Evolutionary conservation across 2,888 invertebrate genomes (phyloP).

Genomic region (Spicauda simplicius): DNA sequence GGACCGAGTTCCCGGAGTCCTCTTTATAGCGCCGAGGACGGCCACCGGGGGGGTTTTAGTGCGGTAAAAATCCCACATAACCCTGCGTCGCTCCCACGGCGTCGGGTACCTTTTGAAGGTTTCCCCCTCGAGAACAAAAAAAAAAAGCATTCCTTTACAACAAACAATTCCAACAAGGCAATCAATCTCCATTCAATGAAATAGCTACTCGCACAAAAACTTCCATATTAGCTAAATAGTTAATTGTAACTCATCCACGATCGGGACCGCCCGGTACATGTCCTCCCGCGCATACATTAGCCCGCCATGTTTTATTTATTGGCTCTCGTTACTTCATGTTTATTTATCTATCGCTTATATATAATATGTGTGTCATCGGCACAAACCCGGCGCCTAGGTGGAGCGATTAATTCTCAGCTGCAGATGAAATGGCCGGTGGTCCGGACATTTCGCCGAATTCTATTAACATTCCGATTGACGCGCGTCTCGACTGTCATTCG

Average conservation of each 20-base stretch:
- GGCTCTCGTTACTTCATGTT: constrained; percentile 31
- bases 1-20: too few species aligned
- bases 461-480: constrained; percentile 18
- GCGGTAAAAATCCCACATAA: too few species aligned
- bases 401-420: constrained; percentile 19
- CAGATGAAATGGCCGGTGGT: constrained; percentile 16
- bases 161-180: neutral
- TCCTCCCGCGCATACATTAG: constrained; percentile 29
- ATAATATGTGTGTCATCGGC: constrained; percentile 34
- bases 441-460: constrained; percentile 23
- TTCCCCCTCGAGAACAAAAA: too few species aligned
- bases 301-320: constrained; percentile 28
- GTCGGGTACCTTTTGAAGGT: too few species aligned
- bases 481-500: constrained; percentile 7
- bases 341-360: constrained; percentile 26
- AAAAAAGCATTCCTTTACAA: neutral
- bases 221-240: constrained; percentile 33
- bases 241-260: constrained; percentile 26
- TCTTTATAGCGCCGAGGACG: too few species aligned
- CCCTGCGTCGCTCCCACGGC: too few species aligned
- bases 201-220: constrained; percentile 23
- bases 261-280: constrained; percentile 6
- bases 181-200: constrained; percentile 9
- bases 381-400: constrained; percentile 28
- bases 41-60: too few species aligned